Base-by-base conservation (phyloP, 2,888 invertebrate species). In the Euphydryas editha region DNA sequence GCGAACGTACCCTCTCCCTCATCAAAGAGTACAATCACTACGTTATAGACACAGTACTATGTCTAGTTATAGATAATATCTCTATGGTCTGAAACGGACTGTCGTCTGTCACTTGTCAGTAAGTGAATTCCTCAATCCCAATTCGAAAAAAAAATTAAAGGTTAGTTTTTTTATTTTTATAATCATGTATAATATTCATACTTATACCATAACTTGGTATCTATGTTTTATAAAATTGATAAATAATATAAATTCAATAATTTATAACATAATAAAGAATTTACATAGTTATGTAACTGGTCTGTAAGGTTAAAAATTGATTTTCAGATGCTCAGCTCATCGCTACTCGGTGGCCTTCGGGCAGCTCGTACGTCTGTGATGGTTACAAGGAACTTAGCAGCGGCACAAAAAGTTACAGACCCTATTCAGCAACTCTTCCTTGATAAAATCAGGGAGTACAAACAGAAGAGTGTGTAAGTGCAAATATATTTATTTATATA, bases 361-460 rank as follows among this genome's bases (percentile, higher is more conserved):
- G 91, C 88, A 54, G 88, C 89, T 60, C 92, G 93, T 72, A 80
- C 87, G 64, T 93, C 93, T 17, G 86, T 91, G 20, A 86, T 95
- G 71, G 87, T 93, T 73, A 94, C 94, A 62, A 94, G 97, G 67
- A 97, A 96, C 85, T 88, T 97, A 78, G 97, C 96, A 64, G 93
- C 97, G 56, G 86, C 95, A 59, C 95, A 95, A 51, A 96, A 96
- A 84, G 96, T 95, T 2, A 88, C 94, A 2, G 99, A 99, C 85
- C 98, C 99, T 5, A 97, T 99, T 80, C 99, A 99, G 86, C 96
- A 98, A 86, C 90, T 99, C 59, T 99, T 99, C 87, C 85, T 99
- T 46, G 97, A 98, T 75, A 98, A 99, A 95, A 94, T 99, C 75
- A 94, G 95, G 72, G 98, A 98, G 90, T 99, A 98, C 93, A 96